A percentile compares a stretch with the other conserved stretches of the same genome.
phyloP scores from a whole-genome alignment of 2,113 vertebrate genomes.

The Esox niger region DNA sequence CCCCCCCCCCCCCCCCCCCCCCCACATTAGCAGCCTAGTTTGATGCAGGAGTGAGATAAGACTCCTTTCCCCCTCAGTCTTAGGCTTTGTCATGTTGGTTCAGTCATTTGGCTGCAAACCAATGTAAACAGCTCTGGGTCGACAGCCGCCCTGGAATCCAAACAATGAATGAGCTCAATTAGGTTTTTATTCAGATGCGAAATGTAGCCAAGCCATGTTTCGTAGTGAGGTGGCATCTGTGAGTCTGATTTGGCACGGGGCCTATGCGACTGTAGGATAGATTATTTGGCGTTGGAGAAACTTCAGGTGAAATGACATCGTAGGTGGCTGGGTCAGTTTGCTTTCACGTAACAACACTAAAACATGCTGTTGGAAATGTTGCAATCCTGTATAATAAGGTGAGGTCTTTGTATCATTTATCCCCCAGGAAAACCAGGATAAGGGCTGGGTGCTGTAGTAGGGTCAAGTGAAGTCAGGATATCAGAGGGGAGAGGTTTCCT shows the following conservation, averaged over 20 bases:
- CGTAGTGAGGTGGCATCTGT: slow-evolving; percentile 36
- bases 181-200: slow-evolving; percentile 35
- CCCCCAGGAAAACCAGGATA: no score
- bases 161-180: slow-evolving; percentile 49
- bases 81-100: slow-evolving; percentile 53
- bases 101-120: slow-evolving; percentile 53
- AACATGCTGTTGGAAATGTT: neutral
- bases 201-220: slow-evolving; percentile 49
- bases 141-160: slow-evolving; percentile 45
- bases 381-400: no score
- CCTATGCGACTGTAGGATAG: slow-evolving; percentile 24
- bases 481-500: slow-evolving; percentile 20
- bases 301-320: slow-evolving; percentile 6
- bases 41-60: slow-evolving; percentile 53
- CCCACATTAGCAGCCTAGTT: slow-evolving; percentile 33
- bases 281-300: slow-evolving; percentile 15
- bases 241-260: slow-evolving; percentile 31
- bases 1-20: neutral
- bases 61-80: slow-evolving; percentile 44
- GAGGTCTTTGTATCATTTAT: no score
- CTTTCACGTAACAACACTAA: no score
- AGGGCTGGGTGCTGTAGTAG: no score
- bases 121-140: slow-evolving; percentile 59
- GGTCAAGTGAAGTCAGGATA: slow-evolving; percentile 7
- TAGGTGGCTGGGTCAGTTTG: no score